A percentile compares a stretch with the other conserved stretches of the same genome.
Conservation (phyloP, 1,140 invertebrate species). For the Heliconius nattereri region DNA sequence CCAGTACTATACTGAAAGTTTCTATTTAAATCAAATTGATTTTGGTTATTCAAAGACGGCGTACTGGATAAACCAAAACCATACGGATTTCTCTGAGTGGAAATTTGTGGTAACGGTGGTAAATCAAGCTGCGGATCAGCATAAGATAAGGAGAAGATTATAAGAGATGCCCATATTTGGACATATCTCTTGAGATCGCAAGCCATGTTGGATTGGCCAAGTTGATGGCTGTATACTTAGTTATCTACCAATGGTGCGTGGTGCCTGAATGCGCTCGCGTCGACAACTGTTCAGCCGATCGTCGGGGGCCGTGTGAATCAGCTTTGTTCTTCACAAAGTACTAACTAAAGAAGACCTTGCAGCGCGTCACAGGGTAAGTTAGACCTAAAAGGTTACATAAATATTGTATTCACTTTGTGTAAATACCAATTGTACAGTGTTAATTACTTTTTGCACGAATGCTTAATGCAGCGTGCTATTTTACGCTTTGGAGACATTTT, state of each 20-base stretch:
- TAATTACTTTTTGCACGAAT: background rate
- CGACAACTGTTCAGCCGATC: slow-evolving; percentile 54
- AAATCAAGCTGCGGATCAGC: slow-evolving; percentile 80
- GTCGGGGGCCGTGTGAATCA: slow-evolving; percentile 67
- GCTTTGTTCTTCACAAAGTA: slow-evolving; percentile 57
- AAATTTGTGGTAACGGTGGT: slow-evolving; percentile 79
- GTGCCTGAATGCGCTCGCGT: slow-evolving; percentile 61
- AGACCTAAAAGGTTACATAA: slow-evolving; percentile 20
- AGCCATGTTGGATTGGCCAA: slow-evolving; percentile 56
- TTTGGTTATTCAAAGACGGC: slow-evolving; percentile 59
- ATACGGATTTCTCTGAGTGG: slow-evolving; percentile 68
- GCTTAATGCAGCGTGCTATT: background rate
- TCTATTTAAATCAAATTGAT: slow-evolving; percentile 65
- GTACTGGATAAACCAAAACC: slow-evolving; percentile 69
- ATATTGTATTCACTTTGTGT: background rate
- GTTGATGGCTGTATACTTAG: slow-evolving; percentile 25
- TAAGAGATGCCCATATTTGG: slow-evolving; percentile 52
- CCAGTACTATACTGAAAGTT: slow-evolving; percentile 66
- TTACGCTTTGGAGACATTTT: background rate
- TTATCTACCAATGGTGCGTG: slow-evolving; percentile 67
- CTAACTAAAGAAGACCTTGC: slow-evolving; percentile 47
- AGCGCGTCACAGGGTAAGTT: slow-evolving; percentile 39
- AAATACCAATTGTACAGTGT: background rate
- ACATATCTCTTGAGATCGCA: slow-evolving; percentile 50
- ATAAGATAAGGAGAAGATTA: slow-evolving; percentile 51